These are phyloP conservation scores for Capitulum mitella DNA, from an alignment of 2,888 invertebrate genomes.

Conservation along the genomic window DNA sequence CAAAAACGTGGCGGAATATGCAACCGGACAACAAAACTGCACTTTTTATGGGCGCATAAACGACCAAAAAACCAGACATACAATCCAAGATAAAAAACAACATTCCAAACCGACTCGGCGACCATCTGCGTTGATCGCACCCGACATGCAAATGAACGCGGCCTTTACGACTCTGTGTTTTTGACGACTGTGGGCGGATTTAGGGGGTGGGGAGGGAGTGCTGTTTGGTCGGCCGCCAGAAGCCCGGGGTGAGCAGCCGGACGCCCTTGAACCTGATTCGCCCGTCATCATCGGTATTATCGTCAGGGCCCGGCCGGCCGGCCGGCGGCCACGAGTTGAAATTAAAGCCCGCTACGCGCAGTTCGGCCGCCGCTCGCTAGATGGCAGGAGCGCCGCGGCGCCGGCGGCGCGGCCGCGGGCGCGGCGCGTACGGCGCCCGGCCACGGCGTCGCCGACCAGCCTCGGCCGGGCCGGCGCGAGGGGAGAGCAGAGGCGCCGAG, in stretches of 20 bases:
- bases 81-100: too few relatives aligned
- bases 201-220: not conserved
- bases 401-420: not conserved
- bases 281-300: not conserved
- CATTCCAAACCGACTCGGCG: not conserved
- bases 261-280: not conserved
- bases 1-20: too few relatives aligned
- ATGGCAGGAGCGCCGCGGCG: not conserved
- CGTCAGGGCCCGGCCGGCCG: not conserved
- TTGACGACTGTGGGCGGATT: not conserved
- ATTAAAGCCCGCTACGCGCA: not conserved
- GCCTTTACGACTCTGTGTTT: not conserved
- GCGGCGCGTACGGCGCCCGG: not conserved
- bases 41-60: too few relatives aligned
- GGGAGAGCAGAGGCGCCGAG: too few relatives aligned
- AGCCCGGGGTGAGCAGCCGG: not conserved
- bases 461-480: too few relatives aligned
- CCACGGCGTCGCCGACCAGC: too few relatives aligned
- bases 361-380: not conserved
- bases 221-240: not conserved
- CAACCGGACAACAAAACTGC: not conserved
- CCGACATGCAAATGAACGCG: not conserved
- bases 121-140: not conserved
- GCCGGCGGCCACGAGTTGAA: not conserved
- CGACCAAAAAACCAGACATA: too few relatives aligned